phyloP scores from a whole-genome alignment of 2,888 invertebrate genomes.

The Scrobipalpa costella region DNA sequence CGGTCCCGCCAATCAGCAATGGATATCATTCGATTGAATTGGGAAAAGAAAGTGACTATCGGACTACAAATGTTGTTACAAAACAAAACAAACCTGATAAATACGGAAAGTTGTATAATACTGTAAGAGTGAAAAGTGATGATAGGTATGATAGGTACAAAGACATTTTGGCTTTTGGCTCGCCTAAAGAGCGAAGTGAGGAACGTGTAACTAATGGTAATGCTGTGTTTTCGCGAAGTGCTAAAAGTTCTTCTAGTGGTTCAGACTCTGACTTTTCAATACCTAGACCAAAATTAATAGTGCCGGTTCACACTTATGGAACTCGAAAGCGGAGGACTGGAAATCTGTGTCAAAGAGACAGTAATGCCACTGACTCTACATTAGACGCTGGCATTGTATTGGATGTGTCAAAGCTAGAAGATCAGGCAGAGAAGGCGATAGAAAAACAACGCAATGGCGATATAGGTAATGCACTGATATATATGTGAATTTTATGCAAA shows the following conservation, averaged over 20 bases:
- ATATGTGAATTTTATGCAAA: neutral
- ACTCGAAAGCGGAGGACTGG: slow-evolving; percentile 90
- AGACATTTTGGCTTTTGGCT: slow-evolving; percentile 65
- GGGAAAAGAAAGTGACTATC: slow-evolving; percentile 73
- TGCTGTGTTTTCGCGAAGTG: slow-evolving; percentile 64
- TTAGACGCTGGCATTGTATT: slow-evolving; percentile 70
- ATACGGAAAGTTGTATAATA: slow-evolving; percentile 73
- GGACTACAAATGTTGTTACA: slow-evolving; percentile 69
- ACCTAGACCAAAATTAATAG: slow-evolving; percentile 92
- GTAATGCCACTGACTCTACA: slow-evolving; percentile 70
- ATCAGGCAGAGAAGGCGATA: slow-evolving; percentile 42
- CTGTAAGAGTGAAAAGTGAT: slow-evolving; percentile 78
- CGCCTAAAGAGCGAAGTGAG: slow-evolving; percentile 60
- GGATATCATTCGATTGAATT: slow-evolving; percentile 62
- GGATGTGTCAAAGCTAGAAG: slow-evolving; percentile 67
- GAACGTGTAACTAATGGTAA: slow-evolving; percentile 60
- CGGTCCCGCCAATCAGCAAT: slow-evolving; percentile 53
- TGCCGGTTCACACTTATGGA: slow-evolving; percentile 93
- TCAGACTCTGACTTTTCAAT: slow-evolving; percentile 88
- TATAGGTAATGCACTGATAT: slow-evolving; percentile 55
- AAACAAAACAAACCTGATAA: slow-evolving; percentile 75
- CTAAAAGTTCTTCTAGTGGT: slow-evolving; percentile 77
- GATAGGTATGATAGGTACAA: slow-evolving; percentile 74
- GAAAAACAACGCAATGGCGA: slow-evolving; percentile 54
- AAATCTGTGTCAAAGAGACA: slow-evolving; percentile 82